A percentile compares a stretch with the other conserved stretches of the same genome.
These are phyloP conservation scores for Crepidodera aurea DNA, from an alignment of 2,888 invertebrate genomes.

Conservation along the genomic window DNA sequence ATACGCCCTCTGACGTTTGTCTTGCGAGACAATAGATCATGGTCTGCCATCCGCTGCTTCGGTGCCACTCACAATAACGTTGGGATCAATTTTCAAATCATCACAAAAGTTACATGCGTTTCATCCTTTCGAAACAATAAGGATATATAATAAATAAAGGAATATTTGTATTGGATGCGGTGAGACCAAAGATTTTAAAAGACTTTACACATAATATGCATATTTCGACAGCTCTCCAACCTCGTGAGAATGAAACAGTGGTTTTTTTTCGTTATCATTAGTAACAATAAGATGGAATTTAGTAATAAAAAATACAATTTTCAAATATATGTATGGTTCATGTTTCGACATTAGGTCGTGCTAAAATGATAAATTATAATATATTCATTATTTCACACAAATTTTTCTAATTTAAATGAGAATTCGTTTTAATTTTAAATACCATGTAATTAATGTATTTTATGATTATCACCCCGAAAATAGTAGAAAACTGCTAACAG, in stretches of 20 bases:
- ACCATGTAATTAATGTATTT: too few relatives aligned
- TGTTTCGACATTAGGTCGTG: too few relatives aligned
- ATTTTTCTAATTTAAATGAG: too few relatives aligned
- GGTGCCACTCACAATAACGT: slow-evolving; percentile 32
- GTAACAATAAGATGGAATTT: too few relatives aligned
- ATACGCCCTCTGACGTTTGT: slow-evolving; percentile 43
- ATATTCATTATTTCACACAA: too few relatives aligned
- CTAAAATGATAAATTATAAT: too few relatives aligned
- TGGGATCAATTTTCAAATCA: slow-evolving; percentile 25
- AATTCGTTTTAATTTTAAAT: too few relatives aligned
- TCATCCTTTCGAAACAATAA: slow-evolving; percentile 33
- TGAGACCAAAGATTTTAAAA: neutral
- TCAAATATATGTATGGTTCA: too few relatives aligned
- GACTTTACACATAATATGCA: neutral
- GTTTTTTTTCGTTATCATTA: too few relatives aligned
- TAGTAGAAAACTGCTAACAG: too few relatives aligned
- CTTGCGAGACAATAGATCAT: slow-evolving; percentile 42
- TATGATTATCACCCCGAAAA: too few relatives aligned
- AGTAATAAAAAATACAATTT: too few relatives aligned
- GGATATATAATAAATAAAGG: neutral
- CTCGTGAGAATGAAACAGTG: neutral
- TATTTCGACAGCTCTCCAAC: neutral
- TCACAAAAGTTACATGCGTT: slow-evolving; percentile 14
- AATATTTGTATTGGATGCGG: neutral
- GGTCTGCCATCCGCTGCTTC: slow-evolving; percentile 32